Conservation (phyloP, 1,140 invertebrate species). For the Thaumatotibia leucotreta region DNA sequence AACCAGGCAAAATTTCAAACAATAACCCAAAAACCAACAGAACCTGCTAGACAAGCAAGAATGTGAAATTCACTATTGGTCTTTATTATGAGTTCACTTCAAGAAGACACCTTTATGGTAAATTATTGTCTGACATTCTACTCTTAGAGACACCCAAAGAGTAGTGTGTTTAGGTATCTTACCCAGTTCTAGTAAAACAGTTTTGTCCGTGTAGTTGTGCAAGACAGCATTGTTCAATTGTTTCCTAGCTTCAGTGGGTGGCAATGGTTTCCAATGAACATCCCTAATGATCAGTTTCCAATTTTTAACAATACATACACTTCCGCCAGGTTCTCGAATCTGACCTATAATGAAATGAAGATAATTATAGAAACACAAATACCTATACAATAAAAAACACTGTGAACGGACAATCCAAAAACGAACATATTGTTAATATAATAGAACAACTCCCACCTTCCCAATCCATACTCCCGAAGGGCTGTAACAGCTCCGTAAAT, state of each 20-base stretch:
- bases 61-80: no score
- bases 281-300: constrained; percentile 89
- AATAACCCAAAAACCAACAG: no score
- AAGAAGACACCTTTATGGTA: no score
- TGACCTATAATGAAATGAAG: constrained; percentile 78
- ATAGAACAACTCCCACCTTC: constrained; percentile 42
- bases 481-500: constrained; percentile 93
- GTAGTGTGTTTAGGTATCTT: constrained; percentile 1
- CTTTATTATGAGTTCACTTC: no score
- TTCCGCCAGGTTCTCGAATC: constrained; percentile 89
- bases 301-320: constrained; percentile 83
- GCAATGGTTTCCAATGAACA: constrained; percentile 87
- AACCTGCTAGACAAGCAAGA: no score
- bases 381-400: background rate
- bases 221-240: constrained; percentile 92
- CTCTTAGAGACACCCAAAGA: no score
- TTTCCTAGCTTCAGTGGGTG: constrained; percentile 88
- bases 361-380: constrained; percentile 6
- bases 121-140: no score
- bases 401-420: background rate
- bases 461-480: constrained; percentile 79
- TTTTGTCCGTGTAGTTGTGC: constrained; percentile 82
- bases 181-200: constrained; percentile 55
- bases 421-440: background rate
- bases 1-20: no score